Base-by-base conservation (phyloP, 1,140 invertebrate genomes). In the Bursaphelenchus mucronatus region DNA sequence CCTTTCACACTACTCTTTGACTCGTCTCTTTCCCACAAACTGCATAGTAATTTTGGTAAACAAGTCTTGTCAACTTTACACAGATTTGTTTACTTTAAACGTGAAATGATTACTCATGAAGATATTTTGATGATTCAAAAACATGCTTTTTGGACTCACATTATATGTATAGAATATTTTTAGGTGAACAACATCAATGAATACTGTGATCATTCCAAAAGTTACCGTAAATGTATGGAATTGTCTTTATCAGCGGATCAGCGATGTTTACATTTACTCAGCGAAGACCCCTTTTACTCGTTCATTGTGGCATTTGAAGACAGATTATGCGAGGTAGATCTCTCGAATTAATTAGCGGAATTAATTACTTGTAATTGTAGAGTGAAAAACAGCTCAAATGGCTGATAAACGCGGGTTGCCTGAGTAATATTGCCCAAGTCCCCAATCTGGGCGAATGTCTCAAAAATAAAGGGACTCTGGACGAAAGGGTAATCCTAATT, bases 301-400 rank as follows among this genome's bases (percentile, higher is more conserved):
- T 59, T 59, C 40, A 44, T 59, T 40, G 57, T 59, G 11, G 57
- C 57, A 11, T 59, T 59, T 59, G 57, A 59, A 30, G 57, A 59
- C 30, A 39, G 57, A 17, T 43, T 59, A 11, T 59, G 57, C 40
- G 57, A 59, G 40, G 57, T 59, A 39, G 21, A 44, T 45, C 19
- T 8, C 40, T 50, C 41, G n/a, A 30, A 45, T 41, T 44, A 44
- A 11, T 11, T 11, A 13, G 21, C 11, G 13, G 15, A n/a, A 15
- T n/a, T n/a, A n/a, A 55, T 44, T 50, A 30, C 13, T n/a, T n/a
- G 57, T n/a, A 11, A 44, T 59, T 59, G 4, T 15, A 59, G 57
- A 13, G 40, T 44, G 57, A 59, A 17, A 59, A 59, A 50, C 57
- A 59, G 9, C 57, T 59, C 3, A 39, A 30, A 17, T 59, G 57